Percentiles rank a stretch among this genome's conserved stretches.
Evolutionary conservation across 2,797 vertebrate genomes (phyloP).

Genomic region (Microtus obscurus): DNA sequence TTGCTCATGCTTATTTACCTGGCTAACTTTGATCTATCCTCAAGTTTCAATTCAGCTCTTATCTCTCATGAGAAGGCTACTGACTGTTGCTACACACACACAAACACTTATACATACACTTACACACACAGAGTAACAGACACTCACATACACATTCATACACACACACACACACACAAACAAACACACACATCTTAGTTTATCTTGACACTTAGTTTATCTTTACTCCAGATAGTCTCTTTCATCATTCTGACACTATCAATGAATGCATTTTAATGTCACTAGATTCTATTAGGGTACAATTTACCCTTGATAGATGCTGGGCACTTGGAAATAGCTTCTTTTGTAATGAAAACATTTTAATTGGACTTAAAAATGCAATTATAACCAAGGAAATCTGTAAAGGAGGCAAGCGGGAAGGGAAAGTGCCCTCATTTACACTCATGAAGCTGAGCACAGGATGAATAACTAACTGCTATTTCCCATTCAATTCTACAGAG

Average conservation of each 20-base stretch:
- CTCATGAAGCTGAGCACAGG: background rate
- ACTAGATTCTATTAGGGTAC: background rate
- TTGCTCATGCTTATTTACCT: background rate
- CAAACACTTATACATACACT: background rate
- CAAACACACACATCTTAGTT: background rate
- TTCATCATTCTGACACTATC: background rate
- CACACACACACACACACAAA: background rate
- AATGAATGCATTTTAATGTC: background rate
- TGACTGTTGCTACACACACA: background rate
- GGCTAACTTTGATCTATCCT: background rate
- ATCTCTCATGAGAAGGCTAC: background rate
- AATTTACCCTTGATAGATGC: background rate
- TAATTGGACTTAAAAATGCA: background rate
- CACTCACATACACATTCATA: too few relatives aligned
- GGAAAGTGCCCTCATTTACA: background rate
- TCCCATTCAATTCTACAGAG: background rate
- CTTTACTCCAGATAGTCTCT: background rate
- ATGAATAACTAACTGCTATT: background rate
- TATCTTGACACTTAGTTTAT: background rate
- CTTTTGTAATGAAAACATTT: background rate
- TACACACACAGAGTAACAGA: background rate
- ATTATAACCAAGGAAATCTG: background rate
- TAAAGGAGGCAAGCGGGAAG: background rate
- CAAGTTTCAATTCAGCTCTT: background rate
- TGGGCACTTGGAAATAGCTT: background rate